Evolutionary conservation across 2,888 invertebrate species (phyloP), one percentile per base, ranked within the genome.

Genomic region (Steinernema hermaphroditum): DNA sequence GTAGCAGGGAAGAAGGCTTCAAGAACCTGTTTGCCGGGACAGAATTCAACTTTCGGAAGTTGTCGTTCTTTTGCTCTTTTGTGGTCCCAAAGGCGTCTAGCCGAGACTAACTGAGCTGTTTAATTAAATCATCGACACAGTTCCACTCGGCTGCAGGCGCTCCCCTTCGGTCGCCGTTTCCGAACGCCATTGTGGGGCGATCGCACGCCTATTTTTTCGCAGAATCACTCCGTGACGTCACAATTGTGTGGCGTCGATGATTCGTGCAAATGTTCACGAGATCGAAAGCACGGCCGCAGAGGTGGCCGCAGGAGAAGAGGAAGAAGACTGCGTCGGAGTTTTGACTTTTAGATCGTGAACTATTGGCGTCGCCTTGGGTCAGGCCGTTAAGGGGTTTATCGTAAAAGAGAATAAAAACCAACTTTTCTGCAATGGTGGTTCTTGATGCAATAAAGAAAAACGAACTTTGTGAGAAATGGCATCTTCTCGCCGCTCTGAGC

Each of bases 81-180:
- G 24, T 50, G 50, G 1, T 46, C 46, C n/a, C 46, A 6, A 16
- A 4, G 46, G 8, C 50, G 50, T 22, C 2, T 22, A 12, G 24
- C 24, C 19, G 24, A 22, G 24, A 50, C 62, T 62, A 62, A 16
- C 62, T 32, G 6, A 29, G 32, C 32, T 12, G 16, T 62, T 62
- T 62, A 62, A 62, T 62, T 62, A 62, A 62, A 62, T 62, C 29
- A 62, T 62, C 62, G 62, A 29, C 62, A 62, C 62, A 62, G 62
- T 62, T 62, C 62, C 62, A 62, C 62, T 62, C 62, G 62, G 29
- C 32, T 6, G 29, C n/a, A 54, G 27, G 24, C 46, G 6, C 16
- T 46, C 9, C 46, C 46, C n/a, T 16, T n/a, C 46, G n/a, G n/a
- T n/a, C n/a, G 62, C 62, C 32, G 12, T n/a, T 32, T 12, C 29